Base-by-base conservation (phyloP, 2,888 invertebrate species). In the Ormia ochracea region DNA sequence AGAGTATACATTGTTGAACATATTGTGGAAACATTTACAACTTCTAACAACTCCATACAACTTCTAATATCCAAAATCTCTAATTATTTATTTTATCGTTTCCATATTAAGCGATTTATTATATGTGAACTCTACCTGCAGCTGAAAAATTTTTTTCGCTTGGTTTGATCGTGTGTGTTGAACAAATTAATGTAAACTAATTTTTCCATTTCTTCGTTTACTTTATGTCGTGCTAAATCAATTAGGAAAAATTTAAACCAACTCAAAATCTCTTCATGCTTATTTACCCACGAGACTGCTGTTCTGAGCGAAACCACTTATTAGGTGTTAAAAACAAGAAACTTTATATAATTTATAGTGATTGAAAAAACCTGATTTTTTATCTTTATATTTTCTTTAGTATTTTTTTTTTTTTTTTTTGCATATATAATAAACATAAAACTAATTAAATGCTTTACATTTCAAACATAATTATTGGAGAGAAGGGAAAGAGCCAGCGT, bases 381-480 rank as follows among this genome's bases (percentile, higher is more conserved):
- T 61, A 38, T 59, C 56, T 48, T 10, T 52, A 19, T 36, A n/a
- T 36, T 21, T 21, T 36, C 21, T 36, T n/a, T 17, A 36, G 48
- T 70, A 23, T 58, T 12, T 48, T 21, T 33, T 19, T 17, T 43
- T 21, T 28, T 56, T 3, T 43, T 61, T 63, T 69, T 74, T 74
- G 78, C 78, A 78, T 74, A 74, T 63, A 66, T 70, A 79, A 70
- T 79, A 61, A 68, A 68, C 54, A 80, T 54, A 72, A 80, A 80
- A 80, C 76, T 80, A 76, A 80, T 80, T 76, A 80, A 80, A 76
- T 76, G 72, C 76, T 76, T 76, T 76, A 80, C 76, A 80, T 80
- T 73, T 80, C 80, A 80, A 80, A 80, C 76, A 80, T 80, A 76
- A 76, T 80, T 80, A 80, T 73, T 73, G 72, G 58, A 68, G 72